phyloP scores from a whole-genome alignment of 2,797 vertebrate species.

The Sebastes hubbsi region DNA sequence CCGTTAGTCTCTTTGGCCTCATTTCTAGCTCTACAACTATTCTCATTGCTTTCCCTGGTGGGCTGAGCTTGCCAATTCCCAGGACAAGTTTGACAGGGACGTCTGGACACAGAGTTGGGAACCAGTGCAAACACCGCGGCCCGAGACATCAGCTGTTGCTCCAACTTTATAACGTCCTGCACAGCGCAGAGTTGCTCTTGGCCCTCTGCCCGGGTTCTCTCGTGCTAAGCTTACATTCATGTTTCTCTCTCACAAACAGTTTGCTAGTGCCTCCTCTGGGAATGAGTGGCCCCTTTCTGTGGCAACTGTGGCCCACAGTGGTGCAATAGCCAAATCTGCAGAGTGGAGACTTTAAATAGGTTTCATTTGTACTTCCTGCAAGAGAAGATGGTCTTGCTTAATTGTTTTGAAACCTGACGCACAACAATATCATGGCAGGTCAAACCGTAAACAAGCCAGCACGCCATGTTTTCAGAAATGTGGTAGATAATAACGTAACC shows the following conservation, averaged over 20 bases:
- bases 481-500: conserved; percentile 62
- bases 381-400: conserved; percentile 55
- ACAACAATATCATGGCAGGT: conserved; percentile 68
- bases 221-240: conserved; percentile 80
- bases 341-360: conserved; percentile 42
- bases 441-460: conserved; percentile 68
- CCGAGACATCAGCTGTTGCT: conserved; percentile 85
- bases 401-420: conserved; percentile 69
- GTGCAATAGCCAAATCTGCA: conserved; percentile 64
- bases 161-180: conserved; percentile 78
- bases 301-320: conserved; percentile 69
- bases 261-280: conserved; percentile 72
- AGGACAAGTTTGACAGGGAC: conserved; percentile 79
- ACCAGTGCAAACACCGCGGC: conserved; percentile 68
- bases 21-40: conserved; percentile 70
- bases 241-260: conserved; percentile 79
- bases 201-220: conserved; percentile 73
- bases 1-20: conserved; percentile 65
- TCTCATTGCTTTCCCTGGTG: conserved; percentile 76
- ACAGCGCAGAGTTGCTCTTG: conserved; percentile 78
- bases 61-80: conserved; percentile 81
- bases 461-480: conserved; percentile 67
- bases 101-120: conserved; percentile 82
- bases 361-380: conserved; percentile 61
- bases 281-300: conserved; percentile 71